Percentiles rank a stretch among this genome's conserved stretches.
Conservation (phyloP, 2,797 vertebrate species). For the Chloroceryle amazona region DNA sequence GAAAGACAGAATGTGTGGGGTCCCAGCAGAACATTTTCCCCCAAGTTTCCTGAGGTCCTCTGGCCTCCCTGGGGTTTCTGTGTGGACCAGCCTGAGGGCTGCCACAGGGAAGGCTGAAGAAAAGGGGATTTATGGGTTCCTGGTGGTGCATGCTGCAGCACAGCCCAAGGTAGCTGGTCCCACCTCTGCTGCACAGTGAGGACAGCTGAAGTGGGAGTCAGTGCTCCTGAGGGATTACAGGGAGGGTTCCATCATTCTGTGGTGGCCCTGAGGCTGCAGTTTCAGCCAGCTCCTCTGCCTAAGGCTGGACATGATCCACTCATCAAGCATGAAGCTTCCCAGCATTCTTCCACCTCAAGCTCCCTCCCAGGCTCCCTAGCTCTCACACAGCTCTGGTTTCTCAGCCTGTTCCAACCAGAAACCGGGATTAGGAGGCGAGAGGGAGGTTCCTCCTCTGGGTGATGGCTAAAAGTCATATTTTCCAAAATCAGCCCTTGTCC, state of each 20-base stretch:
- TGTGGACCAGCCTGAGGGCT: neutral
- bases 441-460: neutral
- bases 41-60: neutral
- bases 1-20: neutral
- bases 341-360: neutral
- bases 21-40: neutral
- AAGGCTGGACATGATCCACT: neutral
- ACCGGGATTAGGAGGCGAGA: rapidly evolving
- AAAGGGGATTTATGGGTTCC: neutral
- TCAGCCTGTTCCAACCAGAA: neutral
- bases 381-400: neutral
- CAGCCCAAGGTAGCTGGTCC: neutral
- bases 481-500: neutral
- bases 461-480: neutral
- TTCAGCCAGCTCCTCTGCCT: neutral
- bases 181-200: rapidly evolving
- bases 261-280: neutral
- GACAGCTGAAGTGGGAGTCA: rapidly evolving
- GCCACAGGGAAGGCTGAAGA: neutral
- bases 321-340: rapidly evolving
- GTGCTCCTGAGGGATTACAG: neutral
- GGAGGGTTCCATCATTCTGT: neutral
- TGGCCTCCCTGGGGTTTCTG: neutral
- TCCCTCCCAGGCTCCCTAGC: neutral
- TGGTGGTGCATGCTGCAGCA: neutral